Percentiles rank a stretch among this genome's conserved stretches.
Conservation (phyloP, 2,888 invertebrate genomes). For the Gymnosoma rotundatum region DNA sequence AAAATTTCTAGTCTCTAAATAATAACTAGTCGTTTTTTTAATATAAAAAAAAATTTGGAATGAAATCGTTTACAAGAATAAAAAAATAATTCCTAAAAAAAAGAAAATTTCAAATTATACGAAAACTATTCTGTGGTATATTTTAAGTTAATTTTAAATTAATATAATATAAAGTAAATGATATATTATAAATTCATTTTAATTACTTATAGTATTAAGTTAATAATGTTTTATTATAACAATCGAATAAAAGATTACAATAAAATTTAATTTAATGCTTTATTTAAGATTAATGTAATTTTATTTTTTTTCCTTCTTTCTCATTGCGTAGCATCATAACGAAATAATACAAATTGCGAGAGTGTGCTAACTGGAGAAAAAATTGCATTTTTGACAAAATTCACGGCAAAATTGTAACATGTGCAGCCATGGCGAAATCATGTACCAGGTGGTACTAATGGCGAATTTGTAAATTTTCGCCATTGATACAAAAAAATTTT, state of each 20-base stretch:
- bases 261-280: too few species aligned
- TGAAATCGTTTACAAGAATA: neutral
- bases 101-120: conserved; percentile 43
- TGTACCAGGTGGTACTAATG: too few species aligned
- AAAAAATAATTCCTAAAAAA: neutral
- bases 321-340: too few species aligned
- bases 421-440: too few species aligned
- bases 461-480: too few species aligned
- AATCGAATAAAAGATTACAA: neutral
- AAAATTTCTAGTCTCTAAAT: conserved; percentile 20
- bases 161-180: neutral
- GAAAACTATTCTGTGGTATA: conserved; percentile 69
- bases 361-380: too few species aligned
- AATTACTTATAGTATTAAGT: conserved; percentile 14
- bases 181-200: conserved; percentile 7
- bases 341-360: too few species aligned
- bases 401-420: too few species aligned
- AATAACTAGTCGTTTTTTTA: neutral
- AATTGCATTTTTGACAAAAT: too few species aligned
- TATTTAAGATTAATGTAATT: too few species aligned
- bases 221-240: neutral
- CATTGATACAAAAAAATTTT: too few species aligned
- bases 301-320: too few species aligned
- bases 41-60: conserved; percentile 14
- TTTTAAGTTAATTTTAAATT: conserved; percentile 60